These are phyloP conservation scores for Siniperca scherzeri DNA, from an alignment of 2,797 vertebrate species.

Conservation along the genomic window DNA sequence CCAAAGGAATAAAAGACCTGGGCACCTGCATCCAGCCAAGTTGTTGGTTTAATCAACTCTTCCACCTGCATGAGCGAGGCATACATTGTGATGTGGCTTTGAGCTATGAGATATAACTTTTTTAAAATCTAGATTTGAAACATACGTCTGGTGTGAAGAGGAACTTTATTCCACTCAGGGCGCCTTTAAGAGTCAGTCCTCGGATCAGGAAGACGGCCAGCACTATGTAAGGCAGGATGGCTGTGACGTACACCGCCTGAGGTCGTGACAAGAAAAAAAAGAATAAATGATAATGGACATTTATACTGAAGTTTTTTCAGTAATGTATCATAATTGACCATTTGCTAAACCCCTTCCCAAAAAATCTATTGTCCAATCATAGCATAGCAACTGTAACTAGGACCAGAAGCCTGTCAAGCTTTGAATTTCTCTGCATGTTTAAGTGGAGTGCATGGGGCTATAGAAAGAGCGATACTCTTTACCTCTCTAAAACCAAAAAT, in stretches of 20 bases:
- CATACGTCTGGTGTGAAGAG: constrained; percentile 95
- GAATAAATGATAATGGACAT: not conserved
- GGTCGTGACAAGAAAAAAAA: not conserved
- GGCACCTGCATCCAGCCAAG: constrained; percentile 96
- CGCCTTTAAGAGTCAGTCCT: constrained; percentile 93
- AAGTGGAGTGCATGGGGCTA: no score
- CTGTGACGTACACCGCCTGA: constrained; percentile 95
- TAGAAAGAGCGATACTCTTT: no score
- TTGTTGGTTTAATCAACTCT: constrained; percentile 90
- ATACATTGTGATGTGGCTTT: not conserved
- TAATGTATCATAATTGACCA: not conserved
- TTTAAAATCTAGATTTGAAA: constrained; percentile 29
- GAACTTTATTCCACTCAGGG: constrained; percentile 88
- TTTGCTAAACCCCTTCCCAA: not conserved
- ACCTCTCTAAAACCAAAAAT: not conserved
- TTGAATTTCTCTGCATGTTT: not conserved
- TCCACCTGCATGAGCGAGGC: constrained; percentile 79
- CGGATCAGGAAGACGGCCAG: constrained; percentile 95
- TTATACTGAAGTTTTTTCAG: not conserved
- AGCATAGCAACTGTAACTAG: not conserved
- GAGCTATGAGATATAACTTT: not conserved
- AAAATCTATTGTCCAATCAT: not conserved
- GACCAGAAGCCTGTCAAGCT: not conserved
- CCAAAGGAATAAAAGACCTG: constrained; percentile 97
- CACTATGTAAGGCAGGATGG: constrained; percentile 93